phyloP scores from a whole-genome alignment of 2,797 vertebrate genomes.

The Schizothorax lantsangensis region DNA sequence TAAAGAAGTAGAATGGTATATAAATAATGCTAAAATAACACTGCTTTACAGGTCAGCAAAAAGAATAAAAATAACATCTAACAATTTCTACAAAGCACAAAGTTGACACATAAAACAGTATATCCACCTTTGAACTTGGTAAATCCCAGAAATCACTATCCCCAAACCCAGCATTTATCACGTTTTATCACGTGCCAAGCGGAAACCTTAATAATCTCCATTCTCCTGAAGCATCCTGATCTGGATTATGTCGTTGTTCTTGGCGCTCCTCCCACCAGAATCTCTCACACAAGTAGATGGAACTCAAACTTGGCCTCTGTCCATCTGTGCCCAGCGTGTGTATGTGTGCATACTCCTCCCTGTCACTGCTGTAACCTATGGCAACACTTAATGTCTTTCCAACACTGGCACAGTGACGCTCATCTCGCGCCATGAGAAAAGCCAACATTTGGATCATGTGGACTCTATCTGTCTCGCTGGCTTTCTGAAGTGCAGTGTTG shows the following conservation, averaged over 20 bases:
- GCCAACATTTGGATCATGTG: constrained; percentile 48
- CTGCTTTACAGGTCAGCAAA: neutral
- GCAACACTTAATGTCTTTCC: constrained; percentile 55
- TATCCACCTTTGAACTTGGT: constrained; percentile 39
- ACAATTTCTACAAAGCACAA: constrained; percentile 3
- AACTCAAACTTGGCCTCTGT: constrained; percentile 39
- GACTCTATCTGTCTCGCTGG: constrained; percentile 35
- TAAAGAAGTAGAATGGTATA: neutral
- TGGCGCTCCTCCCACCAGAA: constrained; percentile 30
- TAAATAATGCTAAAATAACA: neutral
- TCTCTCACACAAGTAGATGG: constrained; percentile 34
- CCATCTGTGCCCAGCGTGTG: constrained; percentile 40
- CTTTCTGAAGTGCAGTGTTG: constrained; percentile 34
- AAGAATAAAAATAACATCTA: neutral
- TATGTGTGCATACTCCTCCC: constrained; percentile 8
- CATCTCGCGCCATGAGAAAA: constrained; percentile 47
- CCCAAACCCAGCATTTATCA: constrained; percentile 37
- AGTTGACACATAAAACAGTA: neutral
- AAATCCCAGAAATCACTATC: constrained; percentile 40
- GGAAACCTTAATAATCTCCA: constrained; percentile 55
- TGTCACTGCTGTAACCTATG: constrained; percentile 49
- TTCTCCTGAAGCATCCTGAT: constrained; percentile 57
- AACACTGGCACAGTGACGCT: constrained; percentile 44
- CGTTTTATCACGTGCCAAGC: constrained; percentile 51
- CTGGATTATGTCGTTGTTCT: constrained; percentile 56